A percentile compares a stretch with the other conserved stretches of the same genome.
Conservation (phyloP, 2,797 vertebrate genomes). For the Rhincodon typus region DNA sequence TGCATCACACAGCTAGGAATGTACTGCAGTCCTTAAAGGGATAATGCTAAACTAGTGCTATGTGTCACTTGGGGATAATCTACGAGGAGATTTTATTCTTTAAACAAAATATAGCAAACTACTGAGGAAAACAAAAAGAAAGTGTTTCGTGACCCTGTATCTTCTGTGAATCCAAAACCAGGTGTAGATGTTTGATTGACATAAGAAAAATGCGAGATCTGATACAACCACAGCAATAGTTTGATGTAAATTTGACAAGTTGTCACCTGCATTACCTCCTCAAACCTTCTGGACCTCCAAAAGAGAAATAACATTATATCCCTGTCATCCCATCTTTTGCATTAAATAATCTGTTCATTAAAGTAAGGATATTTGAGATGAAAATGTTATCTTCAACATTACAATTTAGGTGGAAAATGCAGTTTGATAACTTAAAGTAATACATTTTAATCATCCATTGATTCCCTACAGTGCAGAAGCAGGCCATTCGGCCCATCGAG, state of each 20-base stretch:
- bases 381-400: neutral
- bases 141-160: neutral
- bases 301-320: neutral
- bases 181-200: slow-evolving; percentile 15
- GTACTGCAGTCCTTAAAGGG: slow-evolving; percentile 26
- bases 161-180: slow-evolving; percentile 10
- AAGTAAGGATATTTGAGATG: neutral
- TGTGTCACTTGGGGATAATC: slow-evolving; percentile 35
- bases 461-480: too few species aligned
- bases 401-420: neutral
- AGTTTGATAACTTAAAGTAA: neutral
- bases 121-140: neutral
- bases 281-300: neutral
- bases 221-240: slow-evolving; percentile 5
- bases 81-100: slow-evolving; percentile 13
- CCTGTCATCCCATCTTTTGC: neutral
- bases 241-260: slow-evolving; percentile 13
- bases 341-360: neutral
- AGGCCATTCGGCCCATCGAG: too few species aligned
- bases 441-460: neutral
- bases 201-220: neutral
- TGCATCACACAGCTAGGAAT: neutral
- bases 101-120: slow-evolving; percentile 27
- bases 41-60: slow-evolving; percentile 13
- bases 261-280: neutral